Base-by-base conservation (phyloP, 2,888 invertebrate species). In the Tupiocoris notatus region DNA sequence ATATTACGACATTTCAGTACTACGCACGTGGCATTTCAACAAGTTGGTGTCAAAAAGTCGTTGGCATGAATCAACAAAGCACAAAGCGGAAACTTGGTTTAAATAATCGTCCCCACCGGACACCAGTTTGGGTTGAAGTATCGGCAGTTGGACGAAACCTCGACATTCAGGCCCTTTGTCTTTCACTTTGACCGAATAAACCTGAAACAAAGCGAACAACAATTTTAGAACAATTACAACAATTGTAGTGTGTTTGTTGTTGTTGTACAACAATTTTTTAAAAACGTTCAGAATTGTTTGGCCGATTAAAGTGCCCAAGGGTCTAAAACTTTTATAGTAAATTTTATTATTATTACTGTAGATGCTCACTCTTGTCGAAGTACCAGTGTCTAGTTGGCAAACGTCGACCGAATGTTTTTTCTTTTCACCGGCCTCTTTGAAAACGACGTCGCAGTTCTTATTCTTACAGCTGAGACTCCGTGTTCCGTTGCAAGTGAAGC, bases 401-500 rank as follows among this genome's bases (percentile, higher is more conserved):
- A 90, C 89, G 81, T 91, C 90, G 0, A 88, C 87, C 25, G 88
- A 87, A 3, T 86, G 83, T 83, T 86, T 88, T 81, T 84, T 85
- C 82, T 86, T 87, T 80, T 85, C 87, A 65, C 85, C 85, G 0
- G 84, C 86, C 82, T 88, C 88, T 82, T 89, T 89, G 81, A 91
- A 89, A 0, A 90, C 87, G 17, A 87, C 88, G 83, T 88, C 88
- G 82, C 92, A 92, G 16, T 86, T 84, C 82, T 89, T 89, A 82
- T 91, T 92, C 83, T 91, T 91, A 82, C 92, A 92, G 79, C 87
- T 87, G 21, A 88, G 85, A n/a, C 91, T 90, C 73, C 92, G 85
- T 0, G 91, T 91, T 1, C 93, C 93, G 84, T 92, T 93, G 79
- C 88, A 88, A 0, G 88, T 88, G 0, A 91, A 91, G 85, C 93